Base-by-base conservation (phyloP, 2,113 vertebrate species). In the Cheirogaleus medius region DNA sequence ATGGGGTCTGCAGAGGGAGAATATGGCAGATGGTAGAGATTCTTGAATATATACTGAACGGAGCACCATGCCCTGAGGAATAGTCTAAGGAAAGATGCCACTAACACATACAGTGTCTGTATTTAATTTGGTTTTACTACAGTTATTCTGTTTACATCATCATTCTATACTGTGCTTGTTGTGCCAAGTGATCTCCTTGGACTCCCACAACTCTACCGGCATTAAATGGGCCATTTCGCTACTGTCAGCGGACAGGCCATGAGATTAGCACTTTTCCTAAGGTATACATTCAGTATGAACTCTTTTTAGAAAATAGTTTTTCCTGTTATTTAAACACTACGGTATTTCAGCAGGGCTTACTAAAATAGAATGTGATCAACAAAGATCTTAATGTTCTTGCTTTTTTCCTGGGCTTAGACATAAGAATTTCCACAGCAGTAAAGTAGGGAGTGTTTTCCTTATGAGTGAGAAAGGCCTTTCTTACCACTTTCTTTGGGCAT, bases 31-130 rank as follows among this genome's bases (percentile, higher is more conserved):
- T 29, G 60, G 60, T 63, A 29, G 93, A 68, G 58, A 52, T n/a
- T 71, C 78, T 82, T 20, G 37, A 52, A 39, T 6, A 17, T 29
- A 29, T 15, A 58, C 11, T 44, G 25, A 90, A 49, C n/a, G 18
- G 78, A 42, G 86, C 69, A 15, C 64, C 52, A 11, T 66, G 4
- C 93, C 88, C 95, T 80, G 76, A 60, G 96, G 64, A 94, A 87
- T 54, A 63, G 52, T 52, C 21, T 27, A 95, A 37, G 52, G 60
- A 85, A 64, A 87, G 84, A 18, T 20, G 56, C 88, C 90, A 7
- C 78, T 74, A 20, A 92, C 60, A 49, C 90, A 15, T 12, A 56
- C 1, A 0, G 0, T 49, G 21, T 83, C 73, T 44, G 88, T 54
- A 20, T 92, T 87, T 68, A 84, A 87, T 84, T 78, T 84, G 39